Base-by-base conservation (phyloP, 1,140 invertebrate genomes). In the Augochlora pura region DNA sequence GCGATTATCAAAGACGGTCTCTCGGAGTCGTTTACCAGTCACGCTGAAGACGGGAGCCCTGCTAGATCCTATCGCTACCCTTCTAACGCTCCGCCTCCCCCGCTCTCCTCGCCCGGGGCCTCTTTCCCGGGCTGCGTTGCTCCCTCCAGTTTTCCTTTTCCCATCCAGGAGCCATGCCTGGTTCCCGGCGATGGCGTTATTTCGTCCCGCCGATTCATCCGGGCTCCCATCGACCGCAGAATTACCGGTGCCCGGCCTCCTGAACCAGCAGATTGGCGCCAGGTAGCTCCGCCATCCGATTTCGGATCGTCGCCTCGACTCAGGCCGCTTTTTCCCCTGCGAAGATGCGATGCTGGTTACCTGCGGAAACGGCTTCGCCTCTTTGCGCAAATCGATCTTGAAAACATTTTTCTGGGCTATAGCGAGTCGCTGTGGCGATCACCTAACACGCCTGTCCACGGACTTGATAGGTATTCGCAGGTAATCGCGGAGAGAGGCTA, bases 11-110 rank as follows among this genome's bases (percentile, higher is more conserved):
- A 91, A 91, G 87, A 73, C 39, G 39, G 60, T 65, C 60, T 65
- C 60, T 64, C 64, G 73, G 73, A 81, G 82, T 78, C 63, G 73
- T 85, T 88, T 89, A 87, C 88, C 72, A 90, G 90, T 89, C 87
- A 90, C 86, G 89, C 89, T 90, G 82, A 91, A 91, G 88, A 91
- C 90, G 82, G 90, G 85, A 91, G 90, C 89, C 85, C 81, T 85
- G 73, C 63, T 80, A 91, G 90, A 91, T 91, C 81, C 80, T 91
- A 91, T 91, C 88, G 82, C 62, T 65, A 64, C 69, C 66, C 66
- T 77, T 73, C 82, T 59, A 67, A 77, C 63, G 74, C 71, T 23
- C n/a, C 77, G 77, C 73, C 54, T 62, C 38, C 68, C 32, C 49
- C 25, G 69, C 60, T 64, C 63, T 16, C 0, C 67, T 85, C 73